phyloP scores from a whole-genome alignment of 2,113 vertebrate genomes.

The Neogale vison region DNA sequence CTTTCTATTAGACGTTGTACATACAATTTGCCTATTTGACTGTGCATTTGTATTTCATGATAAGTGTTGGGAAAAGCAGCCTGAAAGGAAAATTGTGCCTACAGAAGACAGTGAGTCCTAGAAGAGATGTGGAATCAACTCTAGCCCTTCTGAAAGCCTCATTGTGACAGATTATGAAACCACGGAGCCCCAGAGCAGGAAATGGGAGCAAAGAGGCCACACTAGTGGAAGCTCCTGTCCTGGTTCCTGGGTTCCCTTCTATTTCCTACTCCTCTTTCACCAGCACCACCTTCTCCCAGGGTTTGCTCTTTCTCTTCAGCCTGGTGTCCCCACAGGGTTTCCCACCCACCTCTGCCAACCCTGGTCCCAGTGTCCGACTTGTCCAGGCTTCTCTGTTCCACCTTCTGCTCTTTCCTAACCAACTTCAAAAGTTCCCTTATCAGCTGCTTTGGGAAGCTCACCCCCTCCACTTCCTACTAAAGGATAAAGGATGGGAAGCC shows the following conservation, averaged over 20 bases:
- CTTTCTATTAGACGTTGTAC: neutral
- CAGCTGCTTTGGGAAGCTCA: neutral
- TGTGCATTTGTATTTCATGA: neutral
- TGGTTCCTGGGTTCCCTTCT: neutral
- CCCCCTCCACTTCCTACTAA: neutral
- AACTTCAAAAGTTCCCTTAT: neutral
- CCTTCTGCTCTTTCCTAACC: neutral
- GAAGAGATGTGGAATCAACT: neutral
- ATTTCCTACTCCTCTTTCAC: neutral
- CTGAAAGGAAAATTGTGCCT: neutral
- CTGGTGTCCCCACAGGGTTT: neutral
- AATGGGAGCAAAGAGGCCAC: neutral
- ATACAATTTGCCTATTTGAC: neutral
- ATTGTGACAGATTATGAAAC: neutral
- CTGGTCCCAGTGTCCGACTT: neutral
- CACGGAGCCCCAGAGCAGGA: neutral
- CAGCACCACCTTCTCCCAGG: neutral
- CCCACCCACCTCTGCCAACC: neutral
- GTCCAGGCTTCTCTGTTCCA: neutral
- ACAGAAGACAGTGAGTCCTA: neutral
- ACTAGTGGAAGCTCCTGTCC: rapidly evolving
- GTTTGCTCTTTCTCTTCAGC: neutral
- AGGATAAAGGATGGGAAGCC: neutral
- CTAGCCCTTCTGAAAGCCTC: neutral
- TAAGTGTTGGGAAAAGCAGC: neutral